phyloP scores from a whole-genome alignment of 2,113 vertebrate genomes.

The Oriolus oriolus region DNA sequence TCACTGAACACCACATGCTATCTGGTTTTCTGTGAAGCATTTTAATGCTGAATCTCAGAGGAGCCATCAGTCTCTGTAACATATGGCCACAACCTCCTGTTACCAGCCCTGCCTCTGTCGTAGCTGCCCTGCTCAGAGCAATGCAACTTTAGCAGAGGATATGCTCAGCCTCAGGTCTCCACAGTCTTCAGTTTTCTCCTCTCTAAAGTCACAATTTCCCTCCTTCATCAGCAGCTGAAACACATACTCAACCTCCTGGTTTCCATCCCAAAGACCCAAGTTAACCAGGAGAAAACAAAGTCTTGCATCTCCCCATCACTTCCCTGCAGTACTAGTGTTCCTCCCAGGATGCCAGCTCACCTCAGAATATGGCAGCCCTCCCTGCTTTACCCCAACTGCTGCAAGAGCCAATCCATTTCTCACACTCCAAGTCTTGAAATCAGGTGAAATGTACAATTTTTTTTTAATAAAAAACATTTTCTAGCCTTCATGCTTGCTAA shows the following conservation, averaged over 20 bases:
- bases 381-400: neutral
- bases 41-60: neutral
- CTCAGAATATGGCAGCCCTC: rapidly evolving
- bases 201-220: neutral
- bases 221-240: neutral
- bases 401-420: neutral
- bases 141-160: neutral
- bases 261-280: neutral
- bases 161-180: neutral
- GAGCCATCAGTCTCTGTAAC: neutral
- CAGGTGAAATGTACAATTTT: neutral
- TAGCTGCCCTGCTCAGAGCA: neutral
- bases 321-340: neutral
- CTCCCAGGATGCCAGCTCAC: neutral
- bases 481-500: neutral
- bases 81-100: rapidly evolving
- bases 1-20: neutral
- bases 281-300: neutral
- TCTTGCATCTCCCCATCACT: neutral
- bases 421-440: neutral
- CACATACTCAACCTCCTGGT: neutral
- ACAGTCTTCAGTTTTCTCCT: neutral
- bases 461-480: neutral
- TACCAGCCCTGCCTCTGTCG: neutral
- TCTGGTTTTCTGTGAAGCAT: neutral